Conservation (phyloP, 1,140 invertebrate species). For the Sesamia nonagrioides region DNA sequence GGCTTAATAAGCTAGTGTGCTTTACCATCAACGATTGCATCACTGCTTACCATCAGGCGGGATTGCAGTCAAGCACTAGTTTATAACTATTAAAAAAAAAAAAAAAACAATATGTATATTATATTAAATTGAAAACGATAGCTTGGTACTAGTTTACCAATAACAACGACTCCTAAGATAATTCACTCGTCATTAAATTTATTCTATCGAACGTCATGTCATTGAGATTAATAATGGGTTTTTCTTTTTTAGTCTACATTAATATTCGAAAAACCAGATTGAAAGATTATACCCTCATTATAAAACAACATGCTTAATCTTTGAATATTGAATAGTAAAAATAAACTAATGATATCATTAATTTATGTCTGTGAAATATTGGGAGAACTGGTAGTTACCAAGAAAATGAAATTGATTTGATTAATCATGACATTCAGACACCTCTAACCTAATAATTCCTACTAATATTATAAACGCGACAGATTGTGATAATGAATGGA, state of each 20-base stretch:
- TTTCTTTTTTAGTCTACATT: background rate
- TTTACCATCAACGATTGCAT: too few relatives aligned
- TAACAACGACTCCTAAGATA: background rate
- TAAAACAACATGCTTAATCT: background rate
- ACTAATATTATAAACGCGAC: too few relatives aligned
- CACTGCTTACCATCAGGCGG: too few relatives aligned
- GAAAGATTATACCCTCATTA: background rate
- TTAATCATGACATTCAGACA: background rate
- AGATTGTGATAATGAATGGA: background rate
- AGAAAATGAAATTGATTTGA: constrained; percentile 1
- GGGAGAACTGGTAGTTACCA: background rate
- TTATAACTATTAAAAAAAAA: too few relatives aligned
- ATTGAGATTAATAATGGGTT: background rate
- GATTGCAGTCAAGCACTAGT: too few relatives aligned
- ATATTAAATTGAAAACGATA: too few relatives aligned
- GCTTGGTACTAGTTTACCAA: background rate
- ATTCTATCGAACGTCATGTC: background rate
- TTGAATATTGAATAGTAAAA: background rate
- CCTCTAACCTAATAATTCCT: too few relatives aligned
- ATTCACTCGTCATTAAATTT: background rate
- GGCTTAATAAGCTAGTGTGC: too few relatives aligned
- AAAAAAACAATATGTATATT: too few relatives aligned
- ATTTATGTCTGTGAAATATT: background rate
- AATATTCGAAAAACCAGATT: background rate
- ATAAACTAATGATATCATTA: background rate